Conservation (phyloP, 2,797 vertebrate genomes). For the Pteronotus mesoamericanus region DNA sequence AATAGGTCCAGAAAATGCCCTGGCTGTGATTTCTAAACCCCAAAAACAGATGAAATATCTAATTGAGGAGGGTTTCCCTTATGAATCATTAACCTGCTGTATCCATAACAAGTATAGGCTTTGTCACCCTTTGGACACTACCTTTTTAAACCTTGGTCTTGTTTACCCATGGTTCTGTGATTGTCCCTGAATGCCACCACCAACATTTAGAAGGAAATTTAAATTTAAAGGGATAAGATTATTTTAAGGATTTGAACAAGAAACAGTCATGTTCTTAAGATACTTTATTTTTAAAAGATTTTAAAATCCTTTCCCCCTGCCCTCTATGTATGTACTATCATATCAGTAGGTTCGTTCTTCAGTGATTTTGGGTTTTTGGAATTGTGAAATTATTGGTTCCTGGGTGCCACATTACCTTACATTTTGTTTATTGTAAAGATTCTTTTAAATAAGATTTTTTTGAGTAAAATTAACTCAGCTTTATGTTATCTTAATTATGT, state of each 20-base stretch:
- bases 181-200: not conserved
- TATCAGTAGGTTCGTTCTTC: not conserved
- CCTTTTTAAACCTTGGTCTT: not conserved
- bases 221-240: not conserved
- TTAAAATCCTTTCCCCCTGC: not conserved
- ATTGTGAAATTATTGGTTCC: not conserved
- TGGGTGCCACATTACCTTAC: not conserved
- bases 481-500: not conserved
- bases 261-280: not conserved
- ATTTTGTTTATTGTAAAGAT: not conserved
- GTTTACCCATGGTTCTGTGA: not conserved
- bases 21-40: not conserved
- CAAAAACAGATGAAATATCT: not conserved
- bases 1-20: not conserved
- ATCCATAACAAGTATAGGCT: not conserved
- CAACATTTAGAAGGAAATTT: not conserved
- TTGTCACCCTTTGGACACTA: not conserved
- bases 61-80: not conserved
- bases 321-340: not conserved
- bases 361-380: not conserved
- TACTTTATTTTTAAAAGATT: not conserved
- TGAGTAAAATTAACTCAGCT: constrained; percentile 5
- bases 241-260: not conserved
- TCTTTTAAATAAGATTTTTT: constrained; percentile 32
- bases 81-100: not conserved